These are phyloP conservation scores for Petrocephalus zakoni DNA, from an alignment of 2,113 vertebrate genomes.

Conservation along the genomic window DNA sequence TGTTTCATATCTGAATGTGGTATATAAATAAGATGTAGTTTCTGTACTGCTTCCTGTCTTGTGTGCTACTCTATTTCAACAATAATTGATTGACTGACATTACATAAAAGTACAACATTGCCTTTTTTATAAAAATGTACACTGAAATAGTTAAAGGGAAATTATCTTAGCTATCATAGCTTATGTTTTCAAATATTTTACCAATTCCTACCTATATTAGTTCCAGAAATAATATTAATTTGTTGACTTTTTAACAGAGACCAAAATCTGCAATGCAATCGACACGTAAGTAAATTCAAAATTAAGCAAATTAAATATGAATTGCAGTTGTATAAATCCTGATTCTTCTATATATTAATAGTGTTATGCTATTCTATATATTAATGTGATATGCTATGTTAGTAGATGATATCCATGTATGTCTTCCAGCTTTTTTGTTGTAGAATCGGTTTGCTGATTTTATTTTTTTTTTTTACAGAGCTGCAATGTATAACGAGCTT, in stretches of 20 bases:
- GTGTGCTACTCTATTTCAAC: background rate
- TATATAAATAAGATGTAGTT: background rate
- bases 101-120: background rate
- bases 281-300: slow-evolving; percentile 48
- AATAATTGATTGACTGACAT: background rate
- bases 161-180: background rate
- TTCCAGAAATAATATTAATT: background rate
- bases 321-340: background rate
- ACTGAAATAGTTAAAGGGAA: background rate
- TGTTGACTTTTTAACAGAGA: slow-evolving; percentile 40
- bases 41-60: background rate
- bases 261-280: slow-evolving; percentile 41
- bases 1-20: background rate
- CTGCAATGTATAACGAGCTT: slow-evolving; percentile 34
- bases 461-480: slow-evolving; percentile 39
- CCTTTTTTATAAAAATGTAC: background rate
- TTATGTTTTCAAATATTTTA: background rate
- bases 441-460: background rate
- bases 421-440: background rate
- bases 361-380: background rate
- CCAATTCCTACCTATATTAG: background rate
- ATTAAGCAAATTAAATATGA: background rate
- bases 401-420: background rate
- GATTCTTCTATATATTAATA: background rate
- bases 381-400: background rate